Percentiles rank a stretch among this genome's conserved stretches.
phyloP scores from a whole-genome alignment of 2,888 invertebrate genomes.

The Eugnorisma glareosa region DNA sequence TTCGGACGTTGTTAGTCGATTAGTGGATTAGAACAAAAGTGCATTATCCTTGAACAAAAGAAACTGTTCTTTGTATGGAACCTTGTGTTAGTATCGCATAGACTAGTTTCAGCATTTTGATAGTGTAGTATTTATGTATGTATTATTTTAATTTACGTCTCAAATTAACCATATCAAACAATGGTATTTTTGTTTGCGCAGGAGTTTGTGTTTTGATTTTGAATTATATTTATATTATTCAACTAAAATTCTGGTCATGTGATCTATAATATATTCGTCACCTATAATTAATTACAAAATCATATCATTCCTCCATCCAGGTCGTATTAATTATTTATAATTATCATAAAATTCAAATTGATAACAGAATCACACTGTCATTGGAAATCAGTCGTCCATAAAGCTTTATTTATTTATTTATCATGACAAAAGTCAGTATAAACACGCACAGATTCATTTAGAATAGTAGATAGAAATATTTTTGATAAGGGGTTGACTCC shows the following conservation, averaged over 20 bases:
- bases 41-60: slow-evolving; percentile 67
- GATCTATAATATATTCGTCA: slow-evolving; percentile 64
- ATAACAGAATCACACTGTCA: slow-evolving; percentile 54
- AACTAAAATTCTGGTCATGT: slow-evolving; percentile 42
- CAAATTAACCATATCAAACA: slow-evolving; percentile 83
- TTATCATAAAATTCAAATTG: slow-evolving; percentile 55
- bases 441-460: slow-evolving; percentile 84
- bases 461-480: slow-evolving; percentile 68
- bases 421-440: slow-evolving; percentile 74
- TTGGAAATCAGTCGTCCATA: slow-evolving; percentile 75
- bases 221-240: slow-evolving; percentile 31
- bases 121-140: slow-evolving; percentile 79
- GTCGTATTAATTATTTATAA: slow-evolving; percentile 59
- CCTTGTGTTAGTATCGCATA: slow-evolving; percentile 77
- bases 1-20: slow-evolving; percentile 67
- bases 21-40: slow-evolving; percentile 64
- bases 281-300: slow-evolving; percentile 68
- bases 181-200: slow-evolving; percentile 72
- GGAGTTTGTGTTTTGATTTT: slow-evolving; percentile 48
- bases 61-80: slow-evolving; percentile 63
- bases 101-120: slow-evolving; percentile 86
- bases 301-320: slow-evolving; percentile 89
- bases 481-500: slow-evolving; percentile 65
- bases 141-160: slow-evolving; percentile 77
- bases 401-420: slow-evolving; percentile 78